phyloP scores from a whole-genome alignment of 92 coral and sea anemone genomes.

The Pocillopora meandrina region DNA sequence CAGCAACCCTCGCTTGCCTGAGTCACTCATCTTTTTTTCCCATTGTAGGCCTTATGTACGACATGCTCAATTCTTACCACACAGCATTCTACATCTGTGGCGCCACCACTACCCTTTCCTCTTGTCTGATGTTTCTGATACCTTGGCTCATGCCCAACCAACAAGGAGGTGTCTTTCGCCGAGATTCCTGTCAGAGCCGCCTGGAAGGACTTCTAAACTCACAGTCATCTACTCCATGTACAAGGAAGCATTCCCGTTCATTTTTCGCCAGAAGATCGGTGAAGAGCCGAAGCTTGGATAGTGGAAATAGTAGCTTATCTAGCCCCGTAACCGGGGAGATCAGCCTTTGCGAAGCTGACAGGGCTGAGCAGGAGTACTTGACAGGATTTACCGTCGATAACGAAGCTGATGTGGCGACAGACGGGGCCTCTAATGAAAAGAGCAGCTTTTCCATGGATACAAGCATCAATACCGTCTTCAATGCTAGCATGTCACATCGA shows the following conservation, averaged over 20 bases:
- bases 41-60: constrained; percentile 75
- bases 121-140: constrained; percentile 77
- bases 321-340: background rate
- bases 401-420: background rate
- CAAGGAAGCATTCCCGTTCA: background rate
- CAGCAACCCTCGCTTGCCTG: too few relatives aligned
- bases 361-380: constrained; percentile 16
- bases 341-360: constrained; percentile 37
- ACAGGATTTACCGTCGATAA: background rate
- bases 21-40: background rate
- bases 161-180: constrained; percentile 50
- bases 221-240: background rate
- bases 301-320: constrained; percentile 7
- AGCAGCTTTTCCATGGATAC: constrained; percentile 31
- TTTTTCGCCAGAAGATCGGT: background rate
- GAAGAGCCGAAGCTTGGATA: background rate
- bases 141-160: constrained; percentile 78
- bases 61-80: constrained; percentile 83
- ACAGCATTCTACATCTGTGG: constrained; percentile 92
- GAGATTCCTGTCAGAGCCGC: constrained; percentile 72
- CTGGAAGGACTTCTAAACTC: constrained; percentile 48
- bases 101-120: constrained; percentile 70
- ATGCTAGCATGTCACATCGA: constrained; percentile 61
- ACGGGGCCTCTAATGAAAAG: background rate
- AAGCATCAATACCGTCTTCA: constrained; percentile 53